These are phyloP conservation scores for Dasyornis broadbenti DNA, from an alignment of 2,113 vertebrate genomes.

Conservation along the genomic window DNA sequence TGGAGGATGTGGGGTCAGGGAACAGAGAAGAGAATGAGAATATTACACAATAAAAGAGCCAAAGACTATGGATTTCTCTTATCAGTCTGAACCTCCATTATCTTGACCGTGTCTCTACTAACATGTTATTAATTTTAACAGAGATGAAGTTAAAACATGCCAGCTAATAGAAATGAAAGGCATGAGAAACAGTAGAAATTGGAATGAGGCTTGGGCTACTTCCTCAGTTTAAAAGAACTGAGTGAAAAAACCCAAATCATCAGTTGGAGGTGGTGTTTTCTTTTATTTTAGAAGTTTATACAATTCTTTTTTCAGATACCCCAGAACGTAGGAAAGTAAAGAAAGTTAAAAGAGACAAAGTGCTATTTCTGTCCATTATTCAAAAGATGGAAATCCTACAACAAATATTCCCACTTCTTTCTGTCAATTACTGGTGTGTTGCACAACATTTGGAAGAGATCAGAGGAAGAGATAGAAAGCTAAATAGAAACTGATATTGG, in stretches of 20 bases:
- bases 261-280: not conserved
- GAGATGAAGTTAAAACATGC: not conserved
- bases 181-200: not conserved
- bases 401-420: not conserved
- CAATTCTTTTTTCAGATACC: not conserved
- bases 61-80: not conserved
- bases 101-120: not conserved
- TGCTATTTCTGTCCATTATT: not conserved
- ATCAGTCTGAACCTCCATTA: not conserved
- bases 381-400: not conserved
- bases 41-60: not conserved
- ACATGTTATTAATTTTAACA: not conserved
- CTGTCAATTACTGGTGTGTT: fast-evolving
- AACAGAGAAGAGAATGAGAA: not conserved
- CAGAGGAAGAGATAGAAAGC: not conserved
- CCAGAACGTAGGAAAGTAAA: not conserved
- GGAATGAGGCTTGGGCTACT: not conserved
- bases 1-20: not conserved
- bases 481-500: not conserved
- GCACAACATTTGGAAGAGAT: not conserved
- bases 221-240: not conserved
- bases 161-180: not conserved
- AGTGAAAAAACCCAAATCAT: not conserved
- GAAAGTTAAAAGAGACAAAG: not conserved
- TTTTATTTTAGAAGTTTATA: not conserved